Percentiles rank a stretch among this genome's conserved stretches.
Conservation (phyloP, 2,888 invertebrate species). For the Lasioglossum figueresi region DNA sequence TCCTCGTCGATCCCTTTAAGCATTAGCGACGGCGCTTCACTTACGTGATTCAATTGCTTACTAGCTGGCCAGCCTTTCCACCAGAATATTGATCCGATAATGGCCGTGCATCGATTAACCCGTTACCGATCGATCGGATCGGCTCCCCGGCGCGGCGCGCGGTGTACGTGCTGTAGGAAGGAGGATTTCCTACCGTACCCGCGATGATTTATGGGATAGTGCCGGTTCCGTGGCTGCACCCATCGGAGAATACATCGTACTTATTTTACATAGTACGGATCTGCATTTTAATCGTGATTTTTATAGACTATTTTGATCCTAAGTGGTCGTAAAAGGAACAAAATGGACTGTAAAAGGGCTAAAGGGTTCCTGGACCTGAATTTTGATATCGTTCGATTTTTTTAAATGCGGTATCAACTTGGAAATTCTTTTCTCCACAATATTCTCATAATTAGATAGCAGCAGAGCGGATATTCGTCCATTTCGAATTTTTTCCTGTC, state of each 20-base stretch:
- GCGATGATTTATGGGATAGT: constrained; percentile 4
- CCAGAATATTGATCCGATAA: constrained; percentile 71
- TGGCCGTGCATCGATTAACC: constrained; percentile 60
- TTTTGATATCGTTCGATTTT: no score
- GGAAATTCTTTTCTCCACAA: no score
- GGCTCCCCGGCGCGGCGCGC: neutral
- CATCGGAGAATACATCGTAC: neutral
- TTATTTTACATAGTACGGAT: neutral
- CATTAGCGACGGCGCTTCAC: constrained; percentile 69
- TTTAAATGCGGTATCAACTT: no score
- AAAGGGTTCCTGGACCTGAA: neutral
- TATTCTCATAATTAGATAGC: neutral
- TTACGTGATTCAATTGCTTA: constrained; percentile 77
- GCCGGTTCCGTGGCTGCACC: neutral
- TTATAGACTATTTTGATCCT: neutral
- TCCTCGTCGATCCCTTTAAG: constrained; percentile 62
- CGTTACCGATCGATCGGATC: constrained; percentile 38
- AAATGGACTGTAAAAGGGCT: neutral
- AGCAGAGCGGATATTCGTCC: neutral
- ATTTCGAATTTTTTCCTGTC: neutral
- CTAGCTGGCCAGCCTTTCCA: constrained; percentile 62
- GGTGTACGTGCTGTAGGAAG: constrained; percentile 14
- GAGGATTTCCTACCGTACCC: constrained; percentile 8
- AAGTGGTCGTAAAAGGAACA: neutral
- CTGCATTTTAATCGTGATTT: neutral